Evolutionary conservation across 1,140 invertebrate genomes (phyloP).

Genomic region (Tribolium castaneum): DNA sequence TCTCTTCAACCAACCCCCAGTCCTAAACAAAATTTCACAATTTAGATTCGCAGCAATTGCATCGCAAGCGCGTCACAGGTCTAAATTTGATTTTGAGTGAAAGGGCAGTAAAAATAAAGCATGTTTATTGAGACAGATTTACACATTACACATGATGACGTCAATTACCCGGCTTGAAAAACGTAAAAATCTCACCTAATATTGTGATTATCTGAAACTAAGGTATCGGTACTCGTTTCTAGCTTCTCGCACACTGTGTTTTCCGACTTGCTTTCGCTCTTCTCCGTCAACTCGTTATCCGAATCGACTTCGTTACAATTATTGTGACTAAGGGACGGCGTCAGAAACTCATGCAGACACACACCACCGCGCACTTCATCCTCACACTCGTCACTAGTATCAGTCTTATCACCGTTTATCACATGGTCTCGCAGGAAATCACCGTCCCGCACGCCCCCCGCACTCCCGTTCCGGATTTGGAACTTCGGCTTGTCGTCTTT

Average conservation of each 20-base stretch:
- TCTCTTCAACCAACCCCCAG: not conserved
- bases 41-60: not conserved
- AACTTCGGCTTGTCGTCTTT: slow-evolving; percentile 48
- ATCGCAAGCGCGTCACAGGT: not conserved
- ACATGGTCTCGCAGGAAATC: slow-evolving; percentile 24
- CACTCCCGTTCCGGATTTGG: slow-evolving; percentile 28
- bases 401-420: slow-evolving; percentile 45
- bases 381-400: not conserved
- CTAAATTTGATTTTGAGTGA: not conserved
- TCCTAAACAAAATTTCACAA: not conserved
- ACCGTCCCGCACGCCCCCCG: not conserved
- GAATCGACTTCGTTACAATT: slow-evolving; percentile 58
- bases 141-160: not conserved
- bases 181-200: slow-evolving; percentile 47
- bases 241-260: slow-evolving; percentile 50
- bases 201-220: slow-evolving; percentile 60
- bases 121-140: not conserved
- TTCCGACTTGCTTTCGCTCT: slow-evolving; percentile 63
- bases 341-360: not conserved
- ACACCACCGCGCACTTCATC: not conserved
- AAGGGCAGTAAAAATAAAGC: not conserved
- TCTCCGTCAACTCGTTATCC: slow-evolving; percentile 60
- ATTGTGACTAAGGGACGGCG: slow-evolving; percentile 32
- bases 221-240: slow-evolving; percentile 66
- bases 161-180: not conserved